Percentiles rank a stretch among this genome's conserved stretches.
phyloP scores from a whole-genome alignment of 2,113 vertebrate genomes.

The Galeopterus variegatus region DNA sequence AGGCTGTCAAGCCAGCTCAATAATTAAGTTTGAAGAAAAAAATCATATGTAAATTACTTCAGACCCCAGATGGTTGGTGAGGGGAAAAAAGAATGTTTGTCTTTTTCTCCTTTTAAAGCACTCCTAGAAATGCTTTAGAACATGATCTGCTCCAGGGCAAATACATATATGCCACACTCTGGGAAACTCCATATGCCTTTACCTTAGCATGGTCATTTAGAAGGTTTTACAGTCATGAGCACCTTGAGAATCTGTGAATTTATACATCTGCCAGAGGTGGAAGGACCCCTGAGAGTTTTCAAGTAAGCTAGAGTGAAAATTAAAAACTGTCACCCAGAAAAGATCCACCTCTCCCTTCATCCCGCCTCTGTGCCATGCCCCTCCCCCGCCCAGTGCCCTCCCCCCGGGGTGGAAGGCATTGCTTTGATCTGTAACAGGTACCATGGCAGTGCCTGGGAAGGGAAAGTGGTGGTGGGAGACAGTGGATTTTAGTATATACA shows the following conservation, averaged over 20 bases:
- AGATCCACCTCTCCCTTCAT: background rate
- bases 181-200: background rate
- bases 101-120: background rate
- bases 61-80: fast-evolving
- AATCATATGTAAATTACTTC: background rate
- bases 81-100: background rate
- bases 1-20: background rate
- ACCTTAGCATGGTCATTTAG: background rate
- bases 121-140: background rate
- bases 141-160: background rate
- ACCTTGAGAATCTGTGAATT: background rate
- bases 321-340: background rate
- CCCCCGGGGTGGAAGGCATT: background rate
- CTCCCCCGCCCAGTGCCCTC: background rate
- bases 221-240: background rate
- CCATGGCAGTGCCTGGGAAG: too few relatives aligned
- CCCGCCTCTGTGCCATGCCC: fast-evolving
- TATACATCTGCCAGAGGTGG: background rate
- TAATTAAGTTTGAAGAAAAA: background rate
- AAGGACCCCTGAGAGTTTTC: background rate
- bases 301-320: background rate
- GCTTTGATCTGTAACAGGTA: too few relatives aligned
- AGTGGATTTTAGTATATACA: background rate
- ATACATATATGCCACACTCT: background rate
- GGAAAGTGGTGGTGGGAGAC: too few relatives aligned